Conservation (phyloP, 2,888 invertebrate genomes). For the Agrochola macilenta region DNA sequence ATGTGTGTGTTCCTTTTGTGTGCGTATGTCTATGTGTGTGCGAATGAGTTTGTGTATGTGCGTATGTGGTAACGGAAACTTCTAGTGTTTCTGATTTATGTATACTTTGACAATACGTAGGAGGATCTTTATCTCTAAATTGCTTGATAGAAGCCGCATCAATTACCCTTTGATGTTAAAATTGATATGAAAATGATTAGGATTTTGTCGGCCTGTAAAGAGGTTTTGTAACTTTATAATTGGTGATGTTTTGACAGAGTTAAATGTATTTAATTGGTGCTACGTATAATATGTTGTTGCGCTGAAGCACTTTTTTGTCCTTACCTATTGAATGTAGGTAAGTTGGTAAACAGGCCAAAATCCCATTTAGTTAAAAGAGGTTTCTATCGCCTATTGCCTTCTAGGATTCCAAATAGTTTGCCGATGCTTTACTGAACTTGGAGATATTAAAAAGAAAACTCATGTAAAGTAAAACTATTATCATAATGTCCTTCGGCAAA, state of each 20-base stretch:
- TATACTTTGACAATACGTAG: constrained; percentile 77
- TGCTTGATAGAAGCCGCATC: constrained; percentile 34
- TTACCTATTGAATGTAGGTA: not conserved
- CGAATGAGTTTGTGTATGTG: constrained; percentile 56
- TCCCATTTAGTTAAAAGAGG: no score
- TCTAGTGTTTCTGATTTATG: constrained; percentile 80
- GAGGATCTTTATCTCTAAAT: constrained; percentile 74
- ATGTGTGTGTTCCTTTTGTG: constrained; percentile 50
- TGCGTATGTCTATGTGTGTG: constrained; percentile 51
- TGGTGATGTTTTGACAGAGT: constrained; percentile 51
- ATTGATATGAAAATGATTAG: constrained; percentile 48
- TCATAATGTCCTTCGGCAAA: no score
- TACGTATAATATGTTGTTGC: constrained; percentile 19
- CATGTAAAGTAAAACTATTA: no score
- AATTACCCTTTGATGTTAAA: constrained; percentile 46
- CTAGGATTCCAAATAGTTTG: not conserved
- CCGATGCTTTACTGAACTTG: not conserved
- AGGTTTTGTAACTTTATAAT: constrained; percentile 45
- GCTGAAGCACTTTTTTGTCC: constrained; percentile 13
- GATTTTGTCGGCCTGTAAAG: constrained; percentile 20
- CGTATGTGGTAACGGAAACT: constrained; percentile 81
- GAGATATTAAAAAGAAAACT: no score
- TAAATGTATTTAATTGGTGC: constrained; percentile 40
- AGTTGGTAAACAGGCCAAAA: not conserved
- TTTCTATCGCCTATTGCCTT: not conserved